Conservation (phyloP, 2,113 vertebrate species). For the Meles meles region DNA sequence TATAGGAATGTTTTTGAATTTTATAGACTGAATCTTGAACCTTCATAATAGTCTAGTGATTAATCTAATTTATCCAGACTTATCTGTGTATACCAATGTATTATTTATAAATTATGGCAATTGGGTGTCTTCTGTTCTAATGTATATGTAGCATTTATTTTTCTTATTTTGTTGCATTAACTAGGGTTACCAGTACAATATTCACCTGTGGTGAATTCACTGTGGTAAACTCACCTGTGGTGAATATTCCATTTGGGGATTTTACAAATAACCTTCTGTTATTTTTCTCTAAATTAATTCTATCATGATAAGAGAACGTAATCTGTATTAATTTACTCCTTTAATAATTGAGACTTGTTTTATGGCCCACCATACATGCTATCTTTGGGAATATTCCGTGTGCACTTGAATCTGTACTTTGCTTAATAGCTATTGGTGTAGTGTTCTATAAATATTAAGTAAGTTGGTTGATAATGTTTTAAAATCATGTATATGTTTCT, state of each 20-base stretch:
- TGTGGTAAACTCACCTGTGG: too few species aligned
- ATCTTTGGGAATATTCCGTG: background rate
- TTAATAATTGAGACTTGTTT: background rate
- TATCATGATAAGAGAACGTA: background rate
- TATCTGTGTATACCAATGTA: background rate
- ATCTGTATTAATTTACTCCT: background rate
- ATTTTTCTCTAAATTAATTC: background rate
- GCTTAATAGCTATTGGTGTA: background rate
- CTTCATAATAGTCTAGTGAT: background rate
- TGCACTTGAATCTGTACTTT: background rate
- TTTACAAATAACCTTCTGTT: background rate
- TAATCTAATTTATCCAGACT: background rate
- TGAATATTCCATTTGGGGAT: background rate
- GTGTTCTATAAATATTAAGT: background rate
- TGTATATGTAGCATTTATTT: background rate
- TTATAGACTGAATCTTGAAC: background rate
- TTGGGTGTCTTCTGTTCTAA: background rate
- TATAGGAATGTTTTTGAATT: background rate
- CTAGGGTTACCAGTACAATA: background rate
- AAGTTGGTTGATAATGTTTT: background rate
- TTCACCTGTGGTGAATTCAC: background rate
- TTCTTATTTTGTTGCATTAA: background rate
- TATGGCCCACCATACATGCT: background rate
- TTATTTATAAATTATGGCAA: background rate
- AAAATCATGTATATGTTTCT: background rate